Conservation (phyloP, 2,888 invertebrate species). For the Habrosyne pyritoides region DNA sequence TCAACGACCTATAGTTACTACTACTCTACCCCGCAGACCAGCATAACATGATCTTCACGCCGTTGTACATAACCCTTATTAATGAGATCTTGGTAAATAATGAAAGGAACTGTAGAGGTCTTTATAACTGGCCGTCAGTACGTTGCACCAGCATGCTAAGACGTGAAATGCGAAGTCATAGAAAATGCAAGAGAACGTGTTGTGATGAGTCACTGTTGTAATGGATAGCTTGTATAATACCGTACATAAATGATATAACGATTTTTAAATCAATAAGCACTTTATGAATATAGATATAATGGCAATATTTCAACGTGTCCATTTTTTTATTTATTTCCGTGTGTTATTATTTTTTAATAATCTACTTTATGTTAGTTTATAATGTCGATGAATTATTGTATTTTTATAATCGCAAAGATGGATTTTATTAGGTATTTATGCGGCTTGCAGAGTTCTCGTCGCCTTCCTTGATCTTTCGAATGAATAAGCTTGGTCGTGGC, state of each 20-base stretch:
- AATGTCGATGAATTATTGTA: background rate
- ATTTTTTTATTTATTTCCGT: background rate
- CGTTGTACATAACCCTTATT: background rate
- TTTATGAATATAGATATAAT: background rate
- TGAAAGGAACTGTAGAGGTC: background rate
- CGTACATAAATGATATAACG: background rate
- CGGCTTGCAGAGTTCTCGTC: too few relatives aligned
- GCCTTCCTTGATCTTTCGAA: too few relatives aligned
- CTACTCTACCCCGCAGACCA: conserved; percentile 22
- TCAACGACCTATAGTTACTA: background rate
- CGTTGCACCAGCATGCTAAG: conserved; percentile 18
- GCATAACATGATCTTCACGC: conserved; percentile 20
- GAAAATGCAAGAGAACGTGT: conserved; percentile 40
- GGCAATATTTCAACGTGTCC: background rate
- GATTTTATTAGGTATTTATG: background rate
- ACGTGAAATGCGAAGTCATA: conserved; percentile 28
- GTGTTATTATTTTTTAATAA: background rate
- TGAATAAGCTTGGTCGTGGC: too few relatives aligned
- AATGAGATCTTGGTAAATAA: background rate
- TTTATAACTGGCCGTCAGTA: conserved; percentile 8
- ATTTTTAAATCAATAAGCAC: background rate
- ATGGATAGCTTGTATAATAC: background rate
- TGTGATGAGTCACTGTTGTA: conserved; percentile 14
- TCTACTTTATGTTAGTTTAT: background rate
- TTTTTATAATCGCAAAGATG: background rate